phyloP scores from a whole-genome alignment of 1,140 invertebrate genomes.

The Drosophila miranda region DNA sequence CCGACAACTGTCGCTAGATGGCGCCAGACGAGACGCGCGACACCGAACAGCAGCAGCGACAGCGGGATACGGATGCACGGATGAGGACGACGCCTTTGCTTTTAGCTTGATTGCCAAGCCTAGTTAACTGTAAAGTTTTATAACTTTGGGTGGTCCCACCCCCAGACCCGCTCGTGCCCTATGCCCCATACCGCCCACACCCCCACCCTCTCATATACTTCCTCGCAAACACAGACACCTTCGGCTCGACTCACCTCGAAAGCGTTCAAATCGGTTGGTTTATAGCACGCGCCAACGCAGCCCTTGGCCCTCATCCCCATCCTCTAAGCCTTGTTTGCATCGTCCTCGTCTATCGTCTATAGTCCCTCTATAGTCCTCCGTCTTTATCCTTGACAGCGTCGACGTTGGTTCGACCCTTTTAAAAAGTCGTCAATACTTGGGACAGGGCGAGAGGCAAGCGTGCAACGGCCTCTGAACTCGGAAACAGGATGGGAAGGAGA shows the following conservation, averaged over 20 bases:
- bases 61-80: slow-evolving; percentile 23
- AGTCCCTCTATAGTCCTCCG: neutral
- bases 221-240: slow-evolving; percentile 24
- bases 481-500: slow-evolving; percentile 1
- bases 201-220: too few relatives aligned
- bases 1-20: slow-evolving; percentile 61
- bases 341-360: neutral
- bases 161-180: slow-evolving; percentile 2
- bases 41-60: slow-evolving; percentile 28
- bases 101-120: slow-evolving; percentile 81
- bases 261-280: slow-evolving; percentile 78
- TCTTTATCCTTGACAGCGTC: slow-evolving; percentile 37
- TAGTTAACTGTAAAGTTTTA: slow-evolving; percentile 81
- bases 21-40: slow-evolving; percentile 62
- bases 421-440: slow-evolving; percentile 79
- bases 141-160: slow-evolving; percentile 65
- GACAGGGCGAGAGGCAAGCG: slow-evolving; percentile 27
- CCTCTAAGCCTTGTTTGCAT: slow-evolving; percentile 9
- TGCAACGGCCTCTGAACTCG: slow-evolving; percentile 64
- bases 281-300: slow-evolving; percentile 72
- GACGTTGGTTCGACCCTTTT: slow-evolving; percentile 73
- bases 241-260: slow-evolving; percentile 31
- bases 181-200: neutral
- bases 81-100: slow-evolving; percentile 75
- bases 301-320: slow-evolving; percentile 5